Percentiles rank a stretch among this genome's conserved stretches.
Conservation (phyloP, 2,888 invertebrate genomes). For the Drepana falcataria region DNA sequence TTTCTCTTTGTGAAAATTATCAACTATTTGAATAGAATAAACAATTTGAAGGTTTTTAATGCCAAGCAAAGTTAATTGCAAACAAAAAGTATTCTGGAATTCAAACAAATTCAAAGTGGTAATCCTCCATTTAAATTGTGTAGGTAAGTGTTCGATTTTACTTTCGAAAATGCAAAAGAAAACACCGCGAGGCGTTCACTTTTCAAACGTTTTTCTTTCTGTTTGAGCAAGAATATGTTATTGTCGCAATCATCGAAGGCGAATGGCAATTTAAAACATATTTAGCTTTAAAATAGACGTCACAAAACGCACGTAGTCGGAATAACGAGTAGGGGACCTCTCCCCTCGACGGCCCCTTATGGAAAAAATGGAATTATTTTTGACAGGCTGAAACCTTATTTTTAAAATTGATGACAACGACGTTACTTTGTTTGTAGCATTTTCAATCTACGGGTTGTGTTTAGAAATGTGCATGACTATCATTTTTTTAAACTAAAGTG, state of each 20-base stretch:
- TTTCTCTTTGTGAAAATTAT: neutral
- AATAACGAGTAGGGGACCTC: conserved; percentile 56
- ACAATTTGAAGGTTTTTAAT: neutral
- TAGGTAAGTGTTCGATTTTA: neutral
- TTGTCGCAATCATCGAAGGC: conserved; percentile 42
- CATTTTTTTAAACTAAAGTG: conserved; percentile 6
- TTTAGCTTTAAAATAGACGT: conserved; percentile 53
- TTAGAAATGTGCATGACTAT: conserved; percentile 16
- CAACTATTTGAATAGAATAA: neutral
- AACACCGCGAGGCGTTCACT: neutral
- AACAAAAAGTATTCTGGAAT: neutral
- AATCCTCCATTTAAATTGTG: neutral
- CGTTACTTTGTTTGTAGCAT: conserved; percentile 13
- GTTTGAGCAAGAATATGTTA: conserved; percentile 27
- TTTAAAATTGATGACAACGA: conserved; percentile 38
- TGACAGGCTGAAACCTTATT: conserved; percentile 50
- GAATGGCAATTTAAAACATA: conserved; percentile 61
- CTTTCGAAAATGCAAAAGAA: neutral
- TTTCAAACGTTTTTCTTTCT: conserved; percentile 7
- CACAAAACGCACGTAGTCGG: conserved; percentile 44
- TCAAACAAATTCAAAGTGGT: neutral
- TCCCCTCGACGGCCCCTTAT: conserved; percentile 44
- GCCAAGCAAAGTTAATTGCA: neutral
- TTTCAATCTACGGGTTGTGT: conserved; percentile 20
- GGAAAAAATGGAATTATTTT: conserved; percentile 56